Evolutionary conservation across 2,797 vertebrate genomes (phyloP), one percentile per base, ranked within the genome.

Genomic region (Tachyglossus aculeatus): DNA sequence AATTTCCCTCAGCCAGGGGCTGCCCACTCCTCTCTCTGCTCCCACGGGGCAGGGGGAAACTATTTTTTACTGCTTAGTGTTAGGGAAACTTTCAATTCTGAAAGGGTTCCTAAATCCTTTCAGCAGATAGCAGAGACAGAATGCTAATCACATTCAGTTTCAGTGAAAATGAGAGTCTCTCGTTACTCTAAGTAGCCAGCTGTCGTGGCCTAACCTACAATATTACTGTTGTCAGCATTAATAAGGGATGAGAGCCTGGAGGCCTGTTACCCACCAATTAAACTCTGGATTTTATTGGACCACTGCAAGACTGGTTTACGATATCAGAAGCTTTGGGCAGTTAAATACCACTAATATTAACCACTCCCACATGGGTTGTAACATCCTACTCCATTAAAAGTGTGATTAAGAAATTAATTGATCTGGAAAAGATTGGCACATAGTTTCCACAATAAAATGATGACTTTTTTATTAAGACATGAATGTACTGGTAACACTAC

Each of bases 351-450:
- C 83, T 89, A 86, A 92, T 89, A 89, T 88, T 90, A 89, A 92
- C 88, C 18, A 71, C 81, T 90, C 91, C 90, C 89, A 21, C 77
- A 36, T 55, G 86, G 84, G 61, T 24, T 43, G 70, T 80, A 77
- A 56, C 33, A n/a, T 63, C 39, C 71, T 74, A 77, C 72, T 39
- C 81, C 71, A 55, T 82, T 87, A 84, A 62, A 81, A 75, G 67
- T 43, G 78, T 83, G 88, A 92, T 89, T 90, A 90, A 86, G 83
- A 83, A 84, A 89, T 88, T 88, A 91, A 90, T 90, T 92, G 86
- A 81, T 88, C 84, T 84, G 80, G 70, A 90, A 72, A 78, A 82
- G 80, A 79, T 54, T 81, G 86, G 87, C 85, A 84, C 73, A 78
- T 15, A 5, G 71, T 87, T 81, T 76, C 74, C 84, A 88, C 82